Evolutionary conservation across 2,888 invertebrate genomes (phyloP), one percentile per base, ranked within the genome.

Genomic region (Epistrophe eligans): DNA sequence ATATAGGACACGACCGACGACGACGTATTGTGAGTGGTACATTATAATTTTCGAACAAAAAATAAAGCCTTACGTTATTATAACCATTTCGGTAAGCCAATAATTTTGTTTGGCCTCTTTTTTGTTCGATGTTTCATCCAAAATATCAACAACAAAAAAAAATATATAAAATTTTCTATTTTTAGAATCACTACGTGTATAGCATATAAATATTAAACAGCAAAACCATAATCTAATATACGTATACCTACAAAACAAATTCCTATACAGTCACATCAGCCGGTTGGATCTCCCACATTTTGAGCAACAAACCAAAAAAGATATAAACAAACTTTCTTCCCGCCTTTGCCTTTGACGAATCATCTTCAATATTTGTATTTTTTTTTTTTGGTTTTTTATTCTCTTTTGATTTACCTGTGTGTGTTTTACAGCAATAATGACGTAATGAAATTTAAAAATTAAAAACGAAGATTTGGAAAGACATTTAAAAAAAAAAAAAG

Each of bases 181-280:
- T 83, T 76, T 79, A 87, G 87, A 32, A 79, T 55, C 83, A 66
- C 83, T 79, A 79, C 87, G 83, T 83, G 87, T 17, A 76, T 45
- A 57, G 60, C 43, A 87, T 87, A 58, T 13, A 15, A 72, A n/a
- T n/a, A n/a, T n/a, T n/a, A 48, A 64, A 45, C 64, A 76, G 40
- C 72, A 57, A 71, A 76, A 72, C 9, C 57, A 64, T 71, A 52
- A 64, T 79, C 72, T 79, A 87, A 82, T 35, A 4, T 32, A 35
- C 32, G 6, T 32, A 35, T 76, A 71, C 79, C 77, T 71, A 55
- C 52, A 11, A 24, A 24, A 24, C 32, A 55, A 1, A 28, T 5
- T 32, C 15, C n/a, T n/a, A 28, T 32, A 84, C 79, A 74, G 64
- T 70, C 67, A 24, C 35, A 32, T 24, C 15, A 43, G 43, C n/a